phyloP scores from a whole-genome alignment of 2,113 vertebrate genomes.

The Lanius ludovicianus region DNA sequence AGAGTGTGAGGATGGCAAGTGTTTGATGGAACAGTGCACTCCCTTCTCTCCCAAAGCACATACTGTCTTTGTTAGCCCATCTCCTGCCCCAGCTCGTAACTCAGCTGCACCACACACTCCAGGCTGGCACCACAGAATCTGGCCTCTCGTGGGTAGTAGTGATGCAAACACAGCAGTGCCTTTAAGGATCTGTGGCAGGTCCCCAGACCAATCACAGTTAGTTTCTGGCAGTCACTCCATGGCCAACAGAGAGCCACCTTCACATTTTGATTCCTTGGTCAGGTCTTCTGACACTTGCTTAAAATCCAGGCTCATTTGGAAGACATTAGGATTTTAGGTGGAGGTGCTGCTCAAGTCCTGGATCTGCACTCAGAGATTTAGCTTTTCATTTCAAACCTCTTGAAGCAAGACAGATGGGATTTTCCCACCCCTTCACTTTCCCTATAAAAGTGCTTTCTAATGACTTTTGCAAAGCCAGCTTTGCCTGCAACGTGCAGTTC shows the following conservation, averaged over 20 bases:
- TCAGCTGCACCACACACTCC: background rate
- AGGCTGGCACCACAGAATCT: background rate
- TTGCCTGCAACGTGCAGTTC: background rate
- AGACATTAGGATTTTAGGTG: background rate
- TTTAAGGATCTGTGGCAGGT: background rate
- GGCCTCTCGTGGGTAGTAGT: background rate
- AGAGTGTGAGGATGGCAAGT: fast-evolving
- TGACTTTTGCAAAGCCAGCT: background rate
- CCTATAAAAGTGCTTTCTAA: background rate
- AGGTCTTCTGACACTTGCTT: background rate
- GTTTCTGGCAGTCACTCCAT: background rate
- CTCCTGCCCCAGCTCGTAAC: background rate
- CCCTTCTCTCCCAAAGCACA: background rate
- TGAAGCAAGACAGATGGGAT: background rate
- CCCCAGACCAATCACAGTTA: background rate
- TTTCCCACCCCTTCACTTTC: background rate
- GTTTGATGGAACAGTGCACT: background rate
- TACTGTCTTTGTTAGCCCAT: background rate
- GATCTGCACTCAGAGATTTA: background rate
- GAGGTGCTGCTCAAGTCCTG: background rate
- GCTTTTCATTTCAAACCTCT: background rate
- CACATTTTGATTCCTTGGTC: background rate
- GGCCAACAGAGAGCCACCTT: background rate
- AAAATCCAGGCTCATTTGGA: background rate
- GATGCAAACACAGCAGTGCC: background rate